Evolutionary conservation across 1,140 invertebrate genomes (phyloP), one percentile per base, ranked within the genome.

Genomic region (Procambarus clarkii): DNA sequence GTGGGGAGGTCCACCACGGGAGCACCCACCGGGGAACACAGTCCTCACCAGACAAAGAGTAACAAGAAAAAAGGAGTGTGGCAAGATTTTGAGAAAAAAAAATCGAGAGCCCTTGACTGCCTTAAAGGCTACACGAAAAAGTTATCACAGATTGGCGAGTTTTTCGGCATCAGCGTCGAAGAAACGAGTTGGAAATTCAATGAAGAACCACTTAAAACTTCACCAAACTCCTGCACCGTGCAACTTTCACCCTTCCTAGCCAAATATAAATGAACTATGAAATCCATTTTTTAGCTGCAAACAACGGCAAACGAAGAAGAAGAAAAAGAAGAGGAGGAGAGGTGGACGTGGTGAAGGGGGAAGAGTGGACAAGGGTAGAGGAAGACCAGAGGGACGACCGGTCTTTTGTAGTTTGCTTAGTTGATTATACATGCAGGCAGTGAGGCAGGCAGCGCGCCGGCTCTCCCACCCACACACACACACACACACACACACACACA

Each of bases 121-220:
- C 50, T 54, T 45, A 83, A 83, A 45, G 44, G 81, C 54, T 69
- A 69, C 81, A 69, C 15, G 44, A 60, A 60, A 83, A 82, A 83
- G 64, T 60, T 82, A 48, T 69, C n/a, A 60, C 58, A 83, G 81
- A 83, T 86, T 86, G 84, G 24, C 74, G 48, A 77, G 74, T 86
- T n/a, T 77, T 86, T 77, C 74, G 74, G 74, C 46, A 15, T 58
- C n/a, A 64, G 54, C 24, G n/a, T 34, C 24, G 54, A 64, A 50
- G 54, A 87, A 87, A 78, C 50, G 74, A 58, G 54, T 34, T 34
- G 48, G 76, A 64, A 87, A 87, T 87, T 87, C 86, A 87, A 87
- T 87, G 50, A 78, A 78, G 86, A 78, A 58, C 74, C 86, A 87
- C 86, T 87, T 87, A 87, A 87, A 87, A 87, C 86, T 87, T 87